Evolutionary conservation across 2,797 vertebrate species (phyloP).

Genomic region (Cryptoprocta ferox): DNA sequence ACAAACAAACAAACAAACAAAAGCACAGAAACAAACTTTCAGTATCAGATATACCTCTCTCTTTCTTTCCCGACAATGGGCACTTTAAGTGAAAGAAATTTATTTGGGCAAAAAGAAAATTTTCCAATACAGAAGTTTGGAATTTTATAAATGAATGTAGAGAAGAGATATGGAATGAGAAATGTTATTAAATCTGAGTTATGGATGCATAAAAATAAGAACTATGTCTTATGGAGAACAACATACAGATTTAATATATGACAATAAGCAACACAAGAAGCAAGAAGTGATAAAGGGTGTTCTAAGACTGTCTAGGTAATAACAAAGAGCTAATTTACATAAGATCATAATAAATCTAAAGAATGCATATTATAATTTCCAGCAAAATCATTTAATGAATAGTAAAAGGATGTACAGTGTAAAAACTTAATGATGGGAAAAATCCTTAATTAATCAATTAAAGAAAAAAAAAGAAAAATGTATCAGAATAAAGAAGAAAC

Average conservation of each 20-base stretch:
- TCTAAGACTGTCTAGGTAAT: neutral
- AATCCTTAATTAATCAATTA: constrained; percentile 10
- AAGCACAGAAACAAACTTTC: neutral
- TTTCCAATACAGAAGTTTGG: neutral
- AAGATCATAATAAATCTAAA: neutral
- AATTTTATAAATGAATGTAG: neutral
- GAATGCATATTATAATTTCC: neutral
- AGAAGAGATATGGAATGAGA: neutral
- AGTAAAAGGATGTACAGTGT: neutral
- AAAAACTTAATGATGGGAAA: neutral
- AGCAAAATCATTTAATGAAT: neutral
- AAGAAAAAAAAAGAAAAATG: neutral
- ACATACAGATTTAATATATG: neutral
- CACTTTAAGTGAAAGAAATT: neutral
- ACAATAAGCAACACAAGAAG: neutral
- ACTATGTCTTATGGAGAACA: neutral
- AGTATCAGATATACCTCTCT: neutral
- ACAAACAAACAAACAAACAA: neutral
- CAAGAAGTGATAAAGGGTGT: neutral
- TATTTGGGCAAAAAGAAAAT: neutral
- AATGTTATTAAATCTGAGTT: constrained; percentile 17
- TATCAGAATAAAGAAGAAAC: neutral
- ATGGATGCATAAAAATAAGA: neutral
- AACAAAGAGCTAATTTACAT: neutral
- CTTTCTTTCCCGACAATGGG: neutral